phyloP scores from a whole-genome alignment of 92 coral and sea anemone genomes.

The Heteractis magnifica region DNA sequence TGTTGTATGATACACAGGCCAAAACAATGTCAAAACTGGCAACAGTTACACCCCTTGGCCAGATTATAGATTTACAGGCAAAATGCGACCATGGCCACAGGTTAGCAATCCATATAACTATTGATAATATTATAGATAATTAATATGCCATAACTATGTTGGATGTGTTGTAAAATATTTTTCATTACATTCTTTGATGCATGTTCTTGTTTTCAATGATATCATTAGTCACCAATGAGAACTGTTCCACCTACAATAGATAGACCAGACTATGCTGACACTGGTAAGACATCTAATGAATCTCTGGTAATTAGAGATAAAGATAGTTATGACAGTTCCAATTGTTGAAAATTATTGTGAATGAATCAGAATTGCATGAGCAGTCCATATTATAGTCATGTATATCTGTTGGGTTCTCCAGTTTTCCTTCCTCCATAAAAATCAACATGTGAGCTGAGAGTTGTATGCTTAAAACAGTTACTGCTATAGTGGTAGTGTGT shows the following conservation, averaged over 20 bases:
- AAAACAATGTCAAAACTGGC: conserved; percentile 24
- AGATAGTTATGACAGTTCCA: neutral
- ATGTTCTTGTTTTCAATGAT: neutral
- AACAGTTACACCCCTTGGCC: conserved; percentile 86
- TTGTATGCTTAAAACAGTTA: no score
- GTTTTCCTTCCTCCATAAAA: neutral
- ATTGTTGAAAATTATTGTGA: no score
- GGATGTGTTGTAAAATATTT: neutral
- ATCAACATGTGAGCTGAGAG: no score
- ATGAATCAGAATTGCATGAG: no score
- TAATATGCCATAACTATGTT: no score
- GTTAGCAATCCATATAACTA: conserved; percentile 21
- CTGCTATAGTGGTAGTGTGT: no score
- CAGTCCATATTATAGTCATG: no score
- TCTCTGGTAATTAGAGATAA: neutral
- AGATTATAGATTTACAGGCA: conserved; percentile 79
- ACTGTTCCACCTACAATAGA: conserved; percentile 76
- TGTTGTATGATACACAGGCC: neutral
- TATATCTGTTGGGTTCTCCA: neutral
- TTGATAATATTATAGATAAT: no score
- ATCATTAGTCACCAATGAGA: conserved; percentile 64
- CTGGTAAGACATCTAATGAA: conserved; percentile 50
- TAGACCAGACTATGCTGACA: conserved; percentile 92
- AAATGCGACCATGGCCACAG: conserved; percentile 81
- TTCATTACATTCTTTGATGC: no score